phyloP scores from a whole-genome alignment of 2,888 invertebrate genomes.

The Pachliopta kotzebuea region DNA sequence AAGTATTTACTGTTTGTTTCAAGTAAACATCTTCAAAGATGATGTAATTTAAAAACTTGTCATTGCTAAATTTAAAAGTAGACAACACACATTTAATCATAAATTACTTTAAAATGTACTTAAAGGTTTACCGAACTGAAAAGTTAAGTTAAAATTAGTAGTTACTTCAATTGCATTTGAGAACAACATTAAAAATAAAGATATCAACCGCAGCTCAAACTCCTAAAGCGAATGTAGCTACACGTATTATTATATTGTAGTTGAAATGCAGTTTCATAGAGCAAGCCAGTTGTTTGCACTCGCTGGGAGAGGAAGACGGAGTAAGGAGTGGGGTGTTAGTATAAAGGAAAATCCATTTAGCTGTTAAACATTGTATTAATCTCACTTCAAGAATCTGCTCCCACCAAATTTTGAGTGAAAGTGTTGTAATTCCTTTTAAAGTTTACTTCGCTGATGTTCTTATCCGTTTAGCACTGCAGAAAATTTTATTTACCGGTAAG shows the following conservation, averaged over 20 bases:
- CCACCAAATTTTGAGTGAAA: slow-evolving; percentile 40
- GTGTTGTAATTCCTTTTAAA: not conserved
- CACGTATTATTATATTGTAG: slow-evolving; percentile 35
- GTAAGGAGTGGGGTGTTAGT: slow-evolving; percentile 33
- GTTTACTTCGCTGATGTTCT: not conserved
- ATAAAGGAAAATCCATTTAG: slow-evolving; percentile 66
- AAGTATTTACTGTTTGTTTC: too few species aligned
- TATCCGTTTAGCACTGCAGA: not conserved
- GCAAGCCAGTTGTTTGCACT: slow-evolving; percentile 37
- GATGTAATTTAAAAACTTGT: too few species aligned
- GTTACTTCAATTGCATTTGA: slow-evolving; percentile 32
- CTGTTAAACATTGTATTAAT: slow-evolving; percentile 63
- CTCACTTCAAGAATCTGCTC: slow-evolving; percentile 44
- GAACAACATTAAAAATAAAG: slow-evolving; percentile 52
- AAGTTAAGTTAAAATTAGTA: not conserved
- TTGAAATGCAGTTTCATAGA: slow-evolving; percentile 50
- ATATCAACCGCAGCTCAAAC: slow-evolving; percentile 45
- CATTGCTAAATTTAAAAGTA: too few species aligned
- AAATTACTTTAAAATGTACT: too few species aligned
- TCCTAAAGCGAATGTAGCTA: slow-evolving; percentile 32
- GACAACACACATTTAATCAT: too few species aligned
- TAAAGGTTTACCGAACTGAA: not conserved
- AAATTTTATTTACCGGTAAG: not conserved
- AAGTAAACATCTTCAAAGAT: too few species aligned
- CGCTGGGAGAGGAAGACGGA: slow-evolving; percentile 28